Evolutionary conservation across 1,140 invertebrate genomes (phyloP), one percentile per base, ranked within the genome.

Genomic region (Kradibia gibbosae): DNA sequence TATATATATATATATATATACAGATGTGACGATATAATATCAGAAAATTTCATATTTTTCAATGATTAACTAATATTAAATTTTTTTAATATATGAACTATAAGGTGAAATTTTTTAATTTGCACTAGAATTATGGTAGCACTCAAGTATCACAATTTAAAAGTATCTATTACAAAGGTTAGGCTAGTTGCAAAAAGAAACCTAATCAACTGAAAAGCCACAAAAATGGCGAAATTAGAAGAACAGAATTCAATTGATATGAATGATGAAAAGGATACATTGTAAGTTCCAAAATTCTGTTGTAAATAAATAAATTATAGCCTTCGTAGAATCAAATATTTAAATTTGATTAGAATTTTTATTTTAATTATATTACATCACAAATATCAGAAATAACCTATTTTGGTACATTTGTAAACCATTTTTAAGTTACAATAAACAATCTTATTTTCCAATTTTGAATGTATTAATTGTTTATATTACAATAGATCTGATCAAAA

Each of bases 191-290:
- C 62, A 57, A 50, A 70, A 50, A 55, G 48, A 57, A 72, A 73
- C 72, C 11, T 50, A 39, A 78, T 42, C 17, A 82, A 73, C 67
- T 67, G 42, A 65, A 53, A 60, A 34, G 67, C 77, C 50, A 83
- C 62, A 78, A 88, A 86, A 89, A 90, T 90, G 89, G 88, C 88
- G 87, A 85, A 85, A 34, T 86, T 85, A 85, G 85, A 90, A 79
- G 88, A 91, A 83, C 85, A 86, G 83, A 87, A 84, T 86, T 88
- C 80, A 60, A 80, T 88, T 86, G 89, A 89, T 36, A 88, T 90
- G 86, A 88, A 85, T 62, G 87, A 89, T 82, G 89, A 90, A 82
- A 90, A 89, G 83, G 88, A 90, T 78, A 80, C 85, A 89, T 90
- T 34, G 73, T 75, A 25, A 78, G 70, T 31, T 20, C 81, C 50